A percentile compares a stretch with the other conserved stretches of the same genome.
Conservation (phyloP, 2,113 vertebrate genomes). For the Clupea harengus region DNA sequence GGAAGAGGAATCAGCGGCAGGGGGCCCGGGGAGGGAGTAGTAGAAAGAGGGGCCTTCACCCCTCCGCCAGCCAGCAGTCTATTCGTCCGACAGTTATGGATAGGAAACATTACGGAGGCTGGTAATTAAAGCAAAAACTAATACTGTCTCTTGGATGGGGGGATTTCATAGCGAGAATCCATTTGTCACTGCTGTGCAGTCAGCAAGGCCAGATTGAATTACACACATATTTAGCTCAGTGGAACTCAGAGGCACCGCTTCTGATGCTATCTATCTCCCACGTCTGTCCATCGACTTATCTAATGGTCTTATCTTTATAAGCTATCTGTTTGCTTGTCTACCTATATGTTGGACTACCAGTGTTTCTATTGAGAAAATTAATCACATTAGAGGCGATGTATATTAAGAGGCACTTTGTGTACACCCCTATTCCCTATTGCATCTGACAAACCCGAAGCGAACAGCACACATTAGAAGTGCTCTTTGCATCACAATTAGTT, state of each 20-base stretch:
- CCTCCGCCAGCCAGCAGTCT: slow-evolving; percentile 89
- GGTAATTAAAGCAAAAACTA: slow-evolving; percentile 99
- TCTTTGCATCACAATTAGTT: not conserved
- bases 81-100: slow-evolving; percentile 95
- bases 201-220: slow-evolving; percentile 84
- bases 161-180: slow-evolving; percentile 84
- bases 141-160: slow-evolving; percentile 90
- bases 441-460: not conserved
- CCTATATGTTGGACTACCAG: slow-evolving; percentile 9
- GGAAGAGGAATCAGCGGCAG: slow-evolving; percentile 44
- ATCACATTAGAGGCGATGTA: slow-evolving; percentile 13
- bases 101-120: slow-evolving; percentile 93
- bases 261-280: slow-evolving; percentile 24
- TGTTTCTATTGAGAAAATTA: not conserved
- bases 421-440: not conserved
- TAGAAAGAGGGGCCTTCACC: slow-evolving; percentile 86
- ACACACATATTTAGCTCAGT: slow-evolving; percentile 76
- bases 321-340: slow-evolving; percentile 20
- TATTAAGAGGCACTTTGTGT: slow-evolving; percentile 8
- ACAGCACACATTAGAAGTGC: not conserved
- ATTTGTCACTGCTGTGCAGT: slow-evolving; percentile 86
- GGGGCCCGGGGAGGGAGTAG: slow-evolving; percentile 72
- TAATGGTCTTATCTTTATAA: slow-evolving; percentile 29
- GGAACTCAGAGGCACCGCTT: slow-evolving; percentile 42
- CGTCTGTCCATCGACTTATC: slow-evolving; percentile 13